Evolutionary conservation across 1,140 invertebrate species (phyloP).

Genomic region (Sesamia nonagrioides): DNA sequence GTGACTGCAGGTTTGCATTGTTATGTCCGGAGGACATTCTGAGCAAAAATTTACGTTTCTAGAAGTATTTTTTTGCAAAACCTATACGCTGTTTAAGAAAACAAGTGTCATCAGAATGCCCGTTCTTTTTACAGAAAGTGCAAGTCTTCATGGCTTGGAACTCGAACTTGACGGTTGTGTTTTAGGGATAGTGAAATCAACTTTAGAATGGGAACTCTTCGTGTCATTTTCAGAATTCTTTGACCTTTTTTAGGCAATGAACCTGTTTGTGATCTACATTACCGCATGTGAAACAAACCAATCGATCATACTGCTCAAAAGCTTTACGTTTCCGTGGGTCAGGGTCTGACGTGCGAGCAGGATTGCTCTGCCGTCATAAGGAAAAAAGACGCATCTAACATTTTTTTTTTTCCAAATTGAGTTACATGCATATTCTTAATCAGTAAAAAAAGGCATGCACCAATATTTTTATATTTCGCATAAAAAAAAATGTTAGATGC

Average conservation of each 20-base stretch:
- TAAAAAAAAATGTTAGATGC: no score
- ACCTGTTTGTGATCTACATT: neutral
- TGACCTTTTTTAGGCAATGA: neutral
- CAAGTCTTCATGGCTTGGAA: neutral
- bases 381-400: no score
- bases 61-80: neutral
- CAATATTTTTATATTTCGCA: no score
- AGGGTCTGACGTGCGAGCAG: neutral
- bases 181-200: no score
- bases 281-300: neutral
- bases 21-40: neutral
- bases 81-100: neutral
- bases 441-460: no score
- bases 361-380: no score
- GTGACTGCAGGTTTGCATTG: neutral
- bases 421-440: no score
- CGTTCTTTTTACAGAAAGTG: neutral
- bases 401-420: no score
- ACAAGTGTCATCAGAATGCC: neutral
- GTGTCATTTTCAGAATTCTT: no score
- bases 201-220: no score
- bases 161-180: no score
- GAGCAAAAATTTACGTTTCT: conserved; percentile 5
- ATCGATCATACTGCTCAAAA: neutral
- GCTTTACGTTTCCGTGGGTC: no score